Conservation (phyloP, 2,797 vertebrate genomes). For the Cichlasoma orientale region DNA sequence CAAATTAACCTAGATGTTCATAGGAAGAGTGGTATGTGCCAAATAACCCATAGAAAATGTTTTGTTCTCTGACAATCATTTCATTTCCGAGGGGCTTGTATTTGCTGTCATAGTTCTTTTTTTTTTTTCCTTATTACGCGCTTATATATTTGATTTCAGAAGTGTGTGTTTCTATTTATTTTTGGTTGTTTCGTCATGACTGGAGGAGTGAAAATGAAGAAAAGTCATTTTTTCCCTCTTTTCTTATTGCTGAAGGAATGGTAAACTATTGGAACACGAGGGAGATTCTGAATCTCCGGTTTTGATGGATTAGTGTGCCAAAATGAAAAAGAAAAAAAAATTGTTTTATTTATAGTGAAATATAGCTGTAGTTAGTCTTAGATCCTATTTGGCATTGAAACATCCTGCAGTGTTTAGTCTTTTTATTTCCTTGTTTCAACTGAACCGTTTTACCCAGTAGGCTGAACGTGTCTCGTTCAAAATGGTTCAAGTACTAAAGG, state of each 20-base stretch:
- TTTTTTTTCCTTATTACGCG: constrained; percentile 62
- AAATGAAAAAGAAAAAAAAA: constrained; percentile 73
- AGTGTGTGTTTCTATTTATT: constrained; percentile 88
- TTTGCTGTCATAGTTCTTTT: constrained; percentile 72
- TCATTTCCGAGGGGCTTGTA: constrained; percentile 78
- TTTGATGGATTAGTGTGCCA: constrained; percentile 79
- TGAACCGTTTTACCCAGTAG: constrained; percentile 68
- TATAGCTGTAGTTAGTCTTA: constrained; percentile 68
- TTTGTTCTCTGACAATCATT: constrained; percentile 91
- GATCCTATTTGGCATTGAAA: constrained; percentile 65
- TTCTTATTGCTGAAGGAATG: constrained; percentile 77
- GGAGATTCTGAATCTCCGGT: constrained; percentile 76
- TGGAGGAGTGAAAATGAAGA: constrained; percentile 74
- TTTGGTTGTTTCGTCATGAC: constrained; percentile 78
- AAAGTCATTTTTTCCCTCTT: constrained; percentile 66
- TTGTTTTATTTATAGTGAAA: constrained; percentile 78
- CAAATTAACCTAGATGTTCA: constrained; percentile 85
- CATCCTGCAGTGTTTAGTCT: constrained; percentile 65
- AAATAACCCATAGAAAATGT: constrained; percentile 83
- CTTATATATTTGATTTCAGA: constrained; percentile 82
- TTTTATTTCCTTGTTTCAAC: constrained; percentile 53
- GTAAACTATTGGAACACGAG: constrained; percentile 51
- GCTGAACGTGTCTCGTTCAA: constrained; percentile 66
- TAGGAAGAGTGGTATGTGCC: constrained; percentile 87
- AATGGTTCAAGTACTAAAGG: constrained; percentile 53